phyloP scores from a whole-genome alignment of 2,888 invertebrate species.

The Drosophila fungiperda region DNA sequence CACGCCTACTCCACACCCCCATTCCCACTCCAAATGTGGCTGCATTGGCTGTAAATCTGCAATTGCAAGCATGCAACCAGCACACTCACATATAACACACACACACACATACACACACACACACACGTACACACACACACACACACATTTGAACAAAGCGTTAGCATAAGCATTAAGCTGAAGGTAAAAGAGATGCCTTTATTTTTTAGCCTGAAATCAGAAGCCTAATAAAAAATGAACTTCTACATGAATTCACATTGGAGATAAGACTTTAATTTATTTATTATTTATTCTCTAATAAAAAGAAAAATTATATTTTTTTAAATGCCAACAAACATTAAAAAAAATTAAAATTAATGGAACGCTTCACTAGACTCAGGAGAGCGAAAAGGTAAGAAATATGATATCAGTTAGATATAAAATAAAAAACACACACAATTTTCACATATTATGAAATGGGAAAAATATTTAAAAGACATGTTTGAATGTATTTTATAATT shows the following conservation, averaged over 20 bases:
- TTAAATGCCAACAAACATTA: neutral
- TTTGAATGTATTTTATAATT: constrained; percentile 14
- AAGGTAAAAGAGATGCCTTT: constrained; percentile 13
- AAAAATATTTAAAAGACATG: constrained; percentile 35
- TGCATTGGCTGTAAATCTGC: constrained; percentile 60
- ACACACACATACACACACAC: constrained; percentile 1
- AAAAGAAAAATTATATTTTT: neutral
- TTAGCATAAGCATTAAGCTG: constrained; percentile 29
- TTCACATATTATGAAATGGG: constrained; percentile 30
- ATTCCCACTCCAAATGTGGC: constrained; percentile 16
- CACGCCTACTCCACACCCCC: constrained; percentile 52
- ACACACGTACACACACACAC: constrained; percentile 18
- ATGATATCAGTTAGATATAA: constrained; percentile 12
- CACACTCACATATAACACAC: constrained; percentile 3
- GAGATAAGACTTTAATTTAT: neutral
- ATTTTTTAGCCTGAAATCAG: neutral
- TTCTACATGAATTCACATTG: neutral
- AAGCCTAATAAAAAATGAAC: neutral
- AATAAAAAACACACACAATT: constrained; percentile 11
- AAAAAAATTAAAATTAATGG: neutral
- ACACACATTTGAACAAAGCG: constrained; percentile 4
- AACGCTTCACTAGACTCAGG: neutral
- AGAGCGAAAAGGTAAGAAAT: neutral
- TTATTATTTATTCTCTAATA: neutral
- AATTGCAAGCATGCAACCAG: constrained; percentile 38